phyloP scores from a whole-genome alignment of 2,113 vertebrate species.

The Xiphorhynchus elegans region DNA sequence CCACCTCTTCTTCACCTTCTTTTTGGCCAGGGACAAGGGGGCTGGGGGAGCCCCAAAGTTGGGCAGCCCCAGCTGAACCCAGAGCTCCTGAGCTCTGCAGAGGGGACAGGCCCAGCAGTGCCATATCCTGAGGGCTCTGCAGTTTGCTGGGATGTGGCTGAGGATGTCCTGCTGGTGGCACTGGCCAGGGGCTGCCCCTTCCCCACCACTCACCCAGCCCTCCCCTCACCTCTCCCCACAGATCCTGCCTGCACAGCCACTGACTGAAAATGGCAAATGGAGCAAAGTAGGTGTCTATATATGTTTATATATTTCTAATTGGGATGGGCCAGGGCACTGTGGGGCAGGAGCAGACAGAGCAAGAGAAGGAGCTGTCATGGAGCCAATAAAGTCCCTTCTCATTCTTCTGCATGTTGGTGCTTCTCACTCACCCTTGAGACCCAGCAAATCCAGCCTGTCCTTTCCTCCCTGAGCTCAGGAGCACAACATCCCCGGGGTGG shows the following conservation, averaged over 20 bases:
- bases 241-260: not conserved
- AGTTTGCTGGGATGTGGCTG: fast-evolving
- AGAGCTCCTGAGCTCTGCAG: fast-evolving
- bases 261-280: conserved; percentile 33
- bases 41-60: not conserved
- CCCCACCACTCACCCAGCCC: not conserved
- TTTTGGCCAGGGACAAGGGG: fast-evolving
- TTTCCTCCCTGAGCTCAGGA: not conserved
- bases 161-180: not conserved
- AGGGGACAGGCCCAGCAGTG: fast-evolving
- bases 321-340: not conserved
- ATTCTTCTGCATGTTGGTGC: not conserved
- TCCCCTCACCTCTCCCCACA: not conserved
- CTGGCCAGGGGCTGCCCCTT: not conserved
- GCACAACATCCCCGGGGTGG: not conserved
- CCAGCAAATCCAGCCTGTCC: not conserved
- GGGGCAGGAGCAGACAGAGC: not conserved
- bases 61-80: not conserved
- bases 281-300: conserved; percentile 25
- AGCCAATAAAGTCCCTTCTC: not conserved
- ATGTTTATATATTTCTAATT: not conserved
- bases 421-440: not conserved
- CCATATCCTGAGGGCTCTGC: fast-evolving
- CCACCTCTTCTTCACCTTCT: not conserved
- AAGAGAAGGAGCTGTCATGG: not conserved